These are phyloP conservation scores for Anas bernieri DNA, from an alignment of 2,797 vertebrate species.

Conservation along the genomic window DNA sequence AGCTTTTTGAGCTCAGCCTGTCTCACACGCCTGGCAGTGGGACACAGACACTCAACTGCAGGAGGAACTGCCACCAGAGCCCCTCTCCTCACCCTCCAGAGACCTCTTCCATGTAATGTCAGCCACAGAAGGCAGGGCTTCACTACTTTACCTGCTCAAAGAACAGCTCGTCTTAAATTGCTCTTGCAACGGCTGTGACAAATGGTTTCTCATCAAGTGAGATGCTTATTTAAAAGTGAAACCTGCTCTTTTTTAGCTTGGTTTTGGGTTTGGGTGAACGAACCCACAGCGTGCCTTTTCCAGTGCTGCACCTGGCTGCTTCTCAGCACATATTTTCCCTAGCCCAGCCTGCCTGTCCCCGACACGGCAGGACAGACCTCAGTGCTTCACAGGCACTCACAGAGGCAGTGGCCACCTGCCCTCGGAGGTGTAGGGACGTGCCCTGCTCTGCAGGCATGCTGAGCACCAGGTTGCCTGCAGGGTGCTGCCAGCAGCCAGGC, in stretches of 20 bases:
- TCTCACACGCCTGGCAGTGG: accelerated
- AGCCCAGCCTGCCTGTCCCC: background rate
- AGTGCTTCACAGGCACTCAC: background rate
- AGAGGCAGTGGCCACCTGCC: background rate
- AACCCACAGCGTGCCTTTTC: background rate
- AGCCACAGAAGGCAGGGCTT: background rate
- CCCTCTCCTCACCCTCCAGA: background rate
- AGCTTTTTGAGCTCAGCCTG: accelerated
- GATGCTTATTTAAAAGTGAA: background rate
- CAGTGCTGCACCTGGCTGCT: background rate
- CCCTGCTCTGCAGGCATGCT: background rate
- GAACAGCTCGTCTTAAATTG: background rate
- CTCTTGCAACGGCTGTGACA: background rate
- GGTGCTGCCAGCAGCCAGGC: background rate
- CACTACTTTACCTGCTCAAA: background rate
- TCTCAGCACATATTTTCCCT: background rate
- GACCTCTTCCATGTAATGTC: background rate
- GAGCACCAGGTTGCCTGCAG: background rate
- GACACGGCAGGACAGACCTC: accelerated
- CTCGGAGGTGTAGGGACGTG: background rate
- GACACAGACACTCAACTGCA: background rate
- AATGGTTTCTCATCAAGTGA: background rate
- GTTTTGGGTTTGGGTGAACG: background rate
- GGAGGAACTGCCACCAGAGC: background rate
- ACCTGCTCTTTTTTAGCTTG: background rate